A percentile compares a stretch with the other conserved stretches of the same genome.
phyloP scores from a whole-genome alignment of 2,113 vertebrate genomes.

The Prionailurus bengalensis region DNA sequence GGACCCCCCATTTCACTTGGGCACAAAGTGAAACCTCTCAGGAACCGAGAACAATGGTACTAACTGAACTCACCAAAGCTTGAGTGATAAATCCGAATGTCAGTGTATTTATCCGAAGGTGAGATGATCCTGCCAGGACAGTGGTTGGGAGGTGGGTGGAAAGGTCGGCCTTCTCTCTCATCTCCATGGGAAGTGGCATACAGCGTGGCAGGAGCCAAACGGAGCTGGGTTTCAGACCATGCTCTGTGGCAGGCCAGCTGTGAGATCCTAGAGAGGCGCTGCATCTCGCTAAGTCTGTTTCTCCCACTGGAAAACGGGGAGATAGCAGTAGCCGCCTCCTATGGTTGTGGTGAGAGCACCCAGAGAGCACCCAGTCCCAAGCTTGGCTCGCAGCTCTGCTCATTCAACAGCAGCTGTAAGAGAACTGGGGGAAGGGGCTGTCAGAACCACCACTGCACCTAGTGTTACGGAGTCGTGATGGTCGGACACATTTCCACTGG shows the following conservation, averaged over 20 bases:
- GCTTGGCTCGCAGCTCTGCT: neutral
- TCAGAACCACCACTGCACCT: neutral
- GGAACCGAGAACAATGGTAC: neutral
- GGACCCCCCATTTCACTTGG: neutral
- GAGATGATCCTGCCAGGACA: neutral
- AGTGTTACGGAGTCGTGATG: neutral
- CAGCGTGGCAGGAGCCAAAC: neutral
- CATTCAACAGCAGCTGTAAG: neutral
- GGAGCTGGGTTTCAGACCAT: neutral
- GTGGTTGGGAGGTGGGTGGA: too few species aligned
- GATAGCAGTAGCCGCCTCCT: too few species aligned
- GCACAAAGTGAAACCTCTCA: neutral
- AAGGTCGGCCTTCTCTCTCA: too few species aligned
- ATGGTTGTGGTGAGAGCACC: neutral
- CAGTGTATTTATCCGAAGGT: neutral
- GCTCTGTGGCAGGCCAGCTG: neutral
- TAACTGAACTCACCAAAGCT: neutral
- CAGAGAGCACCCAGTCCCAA: neutral
- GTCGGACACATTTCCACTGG: neutral
- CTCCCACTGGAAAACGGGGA: neutral
- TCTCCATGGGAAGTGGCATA: neutral
- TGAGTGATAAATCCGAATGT: neutral
- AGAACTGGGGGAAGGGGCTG: neutral
- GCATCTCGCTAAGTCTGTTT: neutral
- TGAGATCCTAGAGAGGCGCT: neutral